These are phyloP conservation scores for Ifrita kowaldi DNA, from an alignment of 2,113 vertebrate genomes.

Conservation along the genomic window DNA sequence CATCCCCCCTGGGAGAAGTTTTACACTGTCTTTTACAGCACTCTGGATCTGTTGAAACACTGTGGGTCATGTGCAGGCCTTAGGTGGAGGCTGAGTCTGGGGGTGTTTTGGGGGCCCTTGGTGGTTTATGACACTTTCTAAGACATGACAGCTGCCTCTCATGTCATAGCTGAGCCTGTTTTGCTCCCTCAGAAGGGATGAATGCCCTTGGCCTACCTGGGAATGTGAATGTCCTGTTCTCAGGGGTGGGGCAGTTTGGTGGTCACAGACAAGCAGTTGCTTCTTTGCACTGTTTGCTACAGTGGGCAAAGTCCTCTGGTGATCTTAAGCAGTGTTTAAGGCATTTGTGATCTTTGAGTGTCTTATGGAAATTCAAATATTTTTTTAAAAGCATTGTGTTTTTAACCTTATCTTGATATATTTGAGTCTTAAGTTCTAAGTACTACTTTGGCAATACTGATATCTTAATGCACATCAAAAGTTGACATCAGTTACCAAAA, in stretches of 20 bases:
- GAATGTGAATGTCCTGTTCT: background rate
- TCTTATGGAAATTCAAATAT: background rate
- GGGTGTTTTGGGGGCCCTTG: no score
- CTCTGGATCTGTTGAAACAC: background rate
- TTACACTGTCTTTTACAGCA: background rate
- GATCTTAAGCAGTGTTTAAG: background rate
- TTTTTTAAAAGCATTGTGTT: background rate
- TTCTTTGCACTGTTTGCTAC: background rate
- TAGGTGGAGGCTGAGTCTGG: background rate
- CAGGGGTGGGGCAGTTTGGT: background rate
- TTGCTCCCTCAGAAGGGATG: background rate
- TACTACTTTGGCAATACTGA: background rate
- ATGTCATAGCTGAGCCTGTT: background rate
- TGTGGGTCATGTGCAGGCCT: no score
- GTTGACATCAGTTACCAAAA: background rate
- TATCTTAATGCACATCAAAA: background rate
- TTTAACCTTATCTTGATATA: background rate
- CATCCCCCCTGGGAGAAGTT: background rate
- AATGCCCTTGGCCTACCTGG: rapidly evolving
- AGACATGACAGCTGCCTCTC: background rate
- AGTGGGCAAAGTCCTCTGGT: background rate
- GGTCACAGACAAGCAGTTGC: background rate
- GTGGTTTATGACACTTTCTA: background rate
- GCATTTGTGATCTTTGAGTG: background rate
- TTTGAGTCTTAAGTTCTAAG: background rate